Evolutionary conservation across 2,113 vertebrate genomes (phyloP), one percentile per base, ranked within the genome.

Genomic region (Scomber japonicus): DNA sequence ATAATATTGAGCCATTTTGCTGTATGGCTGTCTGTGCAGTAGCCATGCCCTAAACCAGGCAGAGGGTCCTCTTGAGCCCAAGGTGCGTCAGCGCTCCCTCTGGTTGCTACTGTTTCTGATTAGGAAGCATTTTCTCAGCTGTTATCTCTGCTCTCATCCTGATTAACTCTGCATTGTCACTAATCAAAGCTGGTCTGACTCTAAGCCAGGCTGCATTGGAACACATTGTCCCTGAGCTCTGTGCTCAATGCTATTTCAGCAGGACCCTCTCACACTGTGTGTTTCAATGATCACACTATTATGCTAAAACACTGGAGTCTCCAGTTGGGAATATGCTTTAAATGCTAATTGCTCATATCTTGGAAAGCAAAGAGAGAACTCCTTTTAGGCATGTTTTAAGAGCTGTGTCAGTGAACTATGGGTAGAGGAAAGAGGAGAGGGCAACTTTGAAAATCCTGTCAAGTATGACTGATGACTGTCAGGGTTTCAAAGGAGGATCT

Each of bases 81-180:
- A 59, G 53, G 51, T 71, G 59, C 30, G 59, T 45, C 5, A 56
- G 63, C 5, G 14, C 46, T 64, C 71, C 63, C 80, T 70, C 59
- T 40, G 53, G 67, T 64, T 45, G 74, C 77, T 59, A 48, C 7
- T 45, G 55, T 76, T 40, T 69, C 51, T 83, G 62, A 85, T 87
- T 71, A 69, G 59, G 67, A 79, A 65, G 64, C 21, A 8, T 80
- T 83, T 81, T 67, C 72, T 78, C 60, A 11, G 30, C 56, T 11
- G 19, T 76, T 82, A 84, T 86, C 64, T 65, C 48, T 3, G 46
- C 75, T 75, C 71, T 77, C 78, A 21, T 85, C 80, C 66, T 71
- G 66, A 87, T 91, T 88, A 86, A 80, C 78, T 85, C 69, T 5
- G n/a, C 64, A 49, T 71, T 54, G 73, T 85, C 80, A 21, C 88